Evolutionary conservation across 2,888 invertebrate species (phyloP), one percentile per base, ranked within the genome.

Genomic region (Zaprionus obscuricornis): DNA sequence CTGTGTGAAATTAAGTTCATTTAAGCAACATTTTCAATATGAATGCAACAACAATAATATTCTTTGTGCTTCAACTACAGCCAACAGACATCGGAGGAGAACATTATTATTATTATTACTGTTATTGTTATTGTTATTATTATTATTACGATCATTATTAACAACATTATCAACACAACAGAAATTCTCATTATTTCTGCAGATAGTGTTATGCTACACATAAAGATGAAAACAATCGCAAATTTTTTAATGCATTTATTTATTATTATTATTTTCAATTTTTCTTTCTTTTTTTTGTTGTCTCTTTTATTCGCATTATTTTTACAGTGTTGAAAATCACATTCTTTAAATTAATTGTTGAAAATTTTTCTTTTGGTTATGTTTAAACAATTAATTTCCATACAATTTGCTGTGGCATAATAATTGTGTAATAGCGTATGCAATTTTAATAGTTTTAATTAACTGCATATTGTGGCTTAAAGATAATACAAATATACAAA

Each of bases 371-470:
- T 45, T 42, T 54, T 31, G 27, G 57, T 33, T 42, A 52, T 18
- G 29, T 51, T 62, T 40, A 49, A 56, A 31, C 69, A 77, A 82
- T 78, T 81, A 69, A 77, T 77, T 72, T 66, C 46, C 56, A 64
- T 59, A 45, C 34, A 7, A 54, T 39, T 40, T 46, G 55, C 29
- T 11, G 2, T 6, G 31, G n/a, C n/a, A n/a, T n/a, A n/a, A n/a
- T 22, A 51, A 24, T 26, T 20, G 45, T 36, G 6, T 37, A 27
- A 31, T 40, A 46, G 27, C 39, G 26, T 46, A 26, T 60, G 31
- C 46, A 51, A 60, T 65, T 68, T 66, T 60, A 52, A 71, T 66
- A 50, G 50, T 55, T 67, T 66, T 77, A 60, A 77, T 77, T 74
- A 69, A 67, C 69, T 66, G 52, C 57, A 64, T 55, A 68, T 47